Conservation (phyloP, 2,113 vertebrate species). For the Coptodon bakossiorum region DNA sequence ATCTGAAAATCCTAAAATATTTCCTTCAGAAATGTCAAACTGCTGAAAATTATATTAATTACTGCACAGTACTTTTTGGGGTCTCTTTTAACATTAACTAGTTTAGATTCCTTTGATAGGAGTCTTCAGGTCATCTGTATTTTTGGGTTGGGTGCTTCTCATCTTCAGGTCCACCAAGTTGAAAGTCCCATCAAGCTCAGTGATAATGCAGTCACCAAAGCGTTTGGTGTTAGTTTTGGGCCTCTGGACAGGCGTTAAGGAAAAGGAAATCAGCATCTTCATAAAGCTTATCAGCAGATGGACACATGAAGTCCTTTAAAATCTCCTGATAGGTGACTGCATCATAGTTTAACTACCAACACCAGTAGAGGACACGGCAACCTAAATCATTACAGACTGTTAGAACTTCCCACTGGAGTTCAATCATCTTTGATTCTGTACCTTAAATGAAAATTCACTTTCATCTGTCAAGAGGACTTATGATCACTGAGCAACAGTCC, state of each 20-base stretch:
- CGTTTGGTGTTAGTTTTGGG: neutral
- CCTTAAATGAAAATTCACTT: neutral
- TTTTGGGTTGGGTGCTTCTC: neutral
- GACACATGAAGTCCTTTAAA: neutral
- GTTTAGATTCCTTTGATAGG: neutral
- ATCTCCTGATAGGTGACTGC: neutral
- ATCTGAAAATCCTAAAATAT: neutral
- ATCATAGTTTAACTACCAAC: neutral
- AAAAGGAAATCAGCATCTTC: neutral
- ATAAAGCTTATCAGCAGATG: neutral
- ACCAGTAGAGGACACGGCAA: neutral
- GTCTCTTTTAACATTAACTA: neutral
- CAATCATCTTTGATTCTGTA: neutral
- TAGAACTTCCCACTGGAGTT: neutral
- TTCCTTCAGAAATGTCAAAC: neutral
- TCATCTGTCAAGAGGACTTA: neutral
- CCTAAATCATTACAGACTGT: neutral
- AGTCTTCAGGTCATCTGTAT: neutral
- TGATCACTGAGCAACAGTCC: neutral
- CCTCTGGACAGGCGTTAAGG: rapidly evolving
- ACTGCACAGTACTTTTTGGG: rapidly evolving
- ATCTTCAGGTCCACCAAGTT: neutral
- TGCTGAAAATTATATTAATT: neutral
- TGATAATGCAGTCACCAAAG: neutral
- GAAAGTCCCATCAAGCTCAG: neutral